Conservation (phyloP, 2,888 invertebrate species). For the Monoplex corrugatus region DNA sequence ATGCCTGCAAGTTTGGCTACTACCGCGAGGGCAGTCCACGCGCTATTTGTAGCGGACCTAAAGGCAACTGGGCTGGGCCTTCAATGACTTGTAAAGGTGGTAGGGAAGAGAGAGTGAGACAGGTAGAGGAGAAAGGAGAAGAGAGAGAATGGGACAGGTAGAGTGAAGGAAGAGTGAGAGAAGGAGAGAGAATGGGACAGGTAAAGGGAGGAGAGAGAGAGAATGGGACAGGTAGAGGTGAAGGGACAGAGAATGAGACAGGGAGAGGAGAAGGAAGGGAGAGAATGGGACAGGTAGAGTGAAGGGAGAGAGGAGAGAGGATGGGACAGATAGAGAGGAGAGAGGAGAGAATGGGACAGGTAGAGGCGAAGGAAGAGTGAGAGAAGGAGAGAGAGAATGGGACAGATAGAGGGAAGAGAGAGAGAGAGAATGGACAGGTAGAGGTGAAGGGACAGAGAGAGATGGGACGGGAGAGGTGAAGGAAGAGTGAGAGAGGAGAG, state of each 20-base stretch:
- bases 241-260: too few relatives aligned
- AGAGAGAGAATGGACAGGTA: background rate
- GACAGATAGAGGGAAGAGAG: background rate
- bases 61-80: slow-evolving; percentile 97
- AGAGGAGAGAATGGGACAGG: background rate
- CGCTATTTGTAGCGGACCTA: slow-evolving; percentile 91
- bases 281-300: background rate
- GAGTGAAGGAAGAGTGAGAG: too few relatives aligned
- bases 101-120: slow-evolving; percentile 62
- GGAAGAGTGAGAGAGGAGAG: background rate
- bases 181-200: background rate
- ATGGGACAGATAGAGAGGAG: background rate
- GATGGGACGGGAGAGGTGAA: too few relatives aligned
- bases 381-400: background rate
- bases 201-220: background rate
- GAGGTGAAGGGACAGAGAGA: background rate
- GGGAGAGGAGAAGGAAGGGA: background rate
- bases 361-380: background rate
- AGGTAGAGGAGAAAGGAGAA: background rate
- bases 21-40: slow-evolving; percentile 94
- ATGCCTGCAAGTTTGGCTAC: slow-evolving; percentile 97
- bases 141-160: background rate
- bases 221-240: background rate
- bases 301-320: background rate
- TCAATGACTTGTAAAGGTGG: slow-evolving; percentile 97